Evolutionary conservation across 92 coral and sea anemone species (phyloP).

Genomic region (Porites rus): DNA sequence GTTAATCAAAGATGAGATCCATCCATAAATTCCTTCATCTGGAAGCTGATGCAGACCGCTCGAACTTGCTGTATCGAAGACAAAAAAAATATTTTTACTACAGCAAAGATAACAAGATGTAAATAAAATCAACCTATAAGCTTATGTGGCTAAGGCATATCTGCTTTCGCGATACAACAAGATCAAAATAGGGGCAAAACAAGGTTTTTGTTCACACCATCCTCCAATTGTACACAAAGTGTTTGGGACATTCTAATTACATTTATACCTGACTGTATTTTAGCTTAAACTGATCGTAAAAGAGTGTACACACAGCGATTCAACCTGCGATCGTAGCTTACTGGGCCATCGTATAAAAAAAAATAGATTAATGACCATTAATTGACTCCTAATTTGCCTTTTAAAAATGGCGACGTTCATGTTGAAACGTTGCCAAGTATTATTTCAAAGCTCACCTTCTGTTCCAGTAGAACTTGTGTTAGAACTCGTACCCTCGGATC

Average conservation of each 20-base stretch:
- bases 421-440: too few relatives aligned
- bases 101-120: background rate
- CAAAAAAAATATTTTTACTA: too few relatives aligned
- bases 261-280: too few relatives aligned
- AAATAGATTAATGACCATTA: background rate
- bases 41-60: background rate
- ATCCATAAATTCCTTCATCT: constrained; percentile 40
- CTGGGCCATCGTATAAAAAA: background rate
- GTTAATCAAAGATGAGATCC: constrained; percentile 10
- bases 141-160: too few relatives aligned
- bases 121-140: background rate
- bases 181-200: background rate
- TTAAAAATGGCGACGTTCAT: background rate
- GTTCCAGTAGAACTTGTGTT: too few relatives aligned
- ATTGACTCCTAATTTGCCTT: background rate
- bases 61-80: too few relatives aligned
- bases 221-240: too few relatives aligned
- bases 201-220: too few relatives aligned
- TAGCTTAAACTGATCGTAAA: too few relatives aligned
- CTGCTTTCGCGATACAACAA: too few relatives aligned
- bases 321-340: background rate
- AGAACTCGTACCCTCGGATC: background rate
- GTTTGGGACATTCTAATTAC: too few relatives aligned
- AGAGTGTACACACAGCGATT: too few relatives aligned
- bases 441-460: background rate